Evolutionary conservation across 2,888 invertebrate species (phyloP).

Genomic region (Calephelis perditalis): DNA sequence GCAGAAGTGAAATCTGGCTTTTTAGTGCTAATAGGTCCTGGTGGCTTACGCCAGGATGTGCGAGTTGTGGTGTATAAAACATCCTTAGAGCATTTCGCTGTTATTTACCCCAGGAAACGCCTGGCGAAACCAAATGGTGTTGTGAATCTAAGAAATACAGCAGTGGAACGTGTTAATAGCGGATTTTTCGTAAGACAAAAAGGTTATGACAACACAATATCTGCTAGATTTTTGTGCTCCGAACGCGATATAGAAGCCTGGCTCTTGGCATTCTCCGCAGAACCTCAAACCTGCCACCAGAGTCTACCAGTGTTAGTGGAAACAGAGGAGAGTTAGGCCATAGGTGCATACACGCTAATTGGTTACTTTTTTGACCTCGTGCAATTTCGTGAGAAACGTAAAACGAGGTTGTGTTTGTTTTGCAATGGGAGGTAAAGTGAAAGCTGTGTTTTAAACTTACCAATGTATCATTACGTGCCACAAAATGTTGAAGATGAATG

Average conservation of each 20-base stretch:
- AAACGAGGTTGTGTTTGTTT: constrained; percentile 58
- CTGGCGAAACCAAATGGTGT: constrained; percentile 80
- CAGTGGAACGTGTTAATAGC: constrained; percentile 71
- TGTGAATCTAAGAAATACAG: constrained; percentile 79
- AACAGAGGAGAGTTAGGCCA: constrained; percentile 71
- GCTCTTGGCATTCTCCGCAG: constrained; percentile 77
- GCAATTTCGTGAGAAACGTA: constrained; percentile 37
- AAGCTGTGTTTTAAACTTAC: constrained; percentile 52
- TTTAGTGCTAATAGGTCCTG: constrained; percentile 76
- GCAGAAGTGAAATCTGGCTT: constrained; percentile 81
- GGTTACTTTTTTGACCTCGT: constrained; percentile 41
- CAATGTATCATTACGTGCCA: constrained; percentile 46
- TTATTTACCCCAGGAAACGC: constrained; percentile 81
- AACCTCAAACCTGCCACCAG: constrained; percentile 65
- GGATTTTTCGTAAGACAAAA: constrained; percentile 79
- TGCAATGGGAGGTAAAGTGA: constrained; percentile 66
- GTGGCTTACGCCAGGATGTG: constrained; percentile 78
- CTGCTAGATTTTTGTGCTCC: constrained; percentile 78
- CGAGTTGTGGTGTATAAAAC: constrained; percentile 81
- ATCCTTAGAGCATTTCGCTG: constrained; percentile 81
- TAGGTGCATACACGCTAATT: constrained; percentile 33
- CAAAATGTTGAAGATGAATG: constrained; percentile 5
- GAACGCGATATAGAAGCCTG: constrained; percentile 78
- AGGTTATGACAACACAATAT: constrained; percentile 80
- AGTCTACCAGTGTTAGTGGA: constrained; percentile 80